These are phyloP conservation scores for Amphipoea lucens DNA, from an alignment of 2,888 invertebrate genomes.

Conservation along the genomic window DNA sequence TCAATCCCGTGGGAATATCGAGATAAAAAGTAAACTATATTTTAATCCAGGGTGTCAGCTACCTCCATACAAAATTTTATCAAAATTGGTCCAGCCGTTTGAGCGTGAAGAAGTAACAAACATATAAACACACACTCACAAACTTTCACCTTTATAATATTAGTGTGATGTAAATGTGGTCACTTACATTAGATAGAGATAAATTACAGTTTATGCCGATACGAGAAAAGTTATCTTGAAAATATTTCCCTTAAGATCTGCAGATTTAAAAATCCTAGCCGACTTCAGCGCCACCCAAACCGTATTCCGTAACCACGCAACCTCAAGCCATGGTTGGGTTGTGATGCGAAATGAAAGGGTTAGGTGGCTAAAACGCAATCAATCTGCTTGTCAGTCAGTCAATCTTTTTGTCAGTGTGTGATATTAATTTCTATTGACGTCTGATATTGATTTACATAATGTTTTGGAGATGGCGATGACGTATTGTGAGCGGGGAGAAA, in stretches of 20 bases:
- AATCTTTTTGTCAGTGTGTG: constrained; percentile 70
- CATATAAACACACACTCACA: too few species aligned
- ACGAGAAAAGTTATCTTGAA: not conserved
- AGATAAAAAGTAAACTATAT: too few species aligned
- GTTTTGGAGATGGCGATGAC: constrained; percentile 17
- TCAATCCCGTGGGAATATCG: too few species aligned
- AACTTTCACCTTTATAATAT: too few species aligned
- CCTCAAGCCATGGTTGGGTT: constrained; percentile 64
- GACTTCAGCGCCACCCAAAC: not conserved
- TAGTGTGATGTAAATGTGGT: too few species aligned
- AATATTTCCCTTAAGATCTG: not conserved
- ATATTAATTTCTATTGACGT: constrained; percentile 70
- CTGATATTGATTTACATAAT: constrained; percentile 56
- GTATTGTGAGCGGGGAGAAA: not conserved
- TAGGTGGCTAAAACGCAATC: constrained; percentile 73
- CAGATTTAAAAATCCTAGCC: not conserved
- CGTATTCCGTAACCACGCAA: constrained; percentile 57
- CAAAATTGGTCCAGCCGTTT: too few species aligned
- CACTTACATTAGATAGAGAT: not conserved
- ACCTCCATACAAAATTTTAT: too few species aligned
- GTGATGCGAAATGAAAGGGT: constrained; percentile 76
- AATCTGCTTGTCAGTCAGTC: constrained; percentile 73
- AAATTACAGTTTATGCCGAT: not conserved
- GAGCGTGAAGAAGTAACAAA: too few species aligned
- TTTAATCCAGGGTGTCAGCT: too few species aligned